phyloP scores from a whole-genome alignment of 2,888 invertebrate genomes.

The Brenthis ino region DNA sequence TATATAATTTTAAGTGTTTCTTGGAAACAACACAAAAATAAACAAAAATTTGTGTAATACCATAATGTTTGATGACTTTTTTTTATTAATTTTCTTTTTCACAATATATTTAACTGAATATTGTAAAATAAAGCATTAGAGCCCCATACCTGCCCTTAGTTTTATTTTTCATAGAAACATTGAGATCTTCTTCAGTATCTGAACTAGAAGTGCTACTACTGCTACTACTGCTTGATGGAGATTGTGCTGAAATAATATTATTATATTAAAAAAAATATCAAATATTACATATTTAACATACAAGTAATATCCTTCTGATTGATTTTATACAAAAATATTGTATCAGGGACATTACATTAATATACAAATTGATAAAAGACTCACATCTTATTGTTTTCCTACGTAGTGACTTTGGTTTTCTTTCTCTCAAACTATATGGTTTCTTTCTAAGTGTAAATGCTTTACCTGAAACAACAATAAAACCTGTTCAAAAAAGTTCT shows the following conservation, averaged over 20 bases:
- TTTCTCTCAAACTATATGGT: constrained; percentile 74
- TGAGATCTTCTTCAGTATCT: constrained; percentile 75
- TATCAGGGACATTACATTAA: background rate
- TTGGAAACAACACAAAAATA: too few species aligned
- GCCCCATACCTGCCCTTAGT: constrained; percentile 68
- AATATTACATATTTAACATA: background rate
- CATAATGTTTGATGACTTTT: background rate
- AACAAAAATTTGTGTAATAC: too few species aligned
- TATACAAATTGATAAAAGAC: constrained; percentile 38
- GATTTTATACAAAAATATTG: background rate
- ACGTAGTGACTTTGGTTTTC: constrained; percentile 76
- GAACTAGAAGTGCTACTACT: constrained; percentile 69
- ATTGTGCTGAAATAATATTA: constrained; percentile 63
- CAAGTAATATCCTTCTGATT: background rate
- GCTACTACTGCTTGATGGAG: constrained; percentile 67
- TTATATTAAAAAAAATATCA: background rate
- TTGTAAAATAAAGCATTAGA: background rate
- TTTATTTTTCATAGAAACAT: constrained; percentile 80
- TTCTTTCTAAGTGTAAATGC: constrained; percentile 78
- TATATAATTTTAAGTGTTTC: too few species aligned
- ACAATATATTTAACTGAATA: background rate
- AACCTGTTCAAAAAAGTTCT: background rate
- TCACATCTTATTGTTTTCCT: constrained; percentile 78
- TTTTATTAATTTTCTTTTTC: too few species aligned
- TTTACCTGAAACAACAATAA: constrained; percentile 59